phyloP scores from a whole-genome alignment of 2,113 vertebrate species.

The Orcinus orca region DNA sequence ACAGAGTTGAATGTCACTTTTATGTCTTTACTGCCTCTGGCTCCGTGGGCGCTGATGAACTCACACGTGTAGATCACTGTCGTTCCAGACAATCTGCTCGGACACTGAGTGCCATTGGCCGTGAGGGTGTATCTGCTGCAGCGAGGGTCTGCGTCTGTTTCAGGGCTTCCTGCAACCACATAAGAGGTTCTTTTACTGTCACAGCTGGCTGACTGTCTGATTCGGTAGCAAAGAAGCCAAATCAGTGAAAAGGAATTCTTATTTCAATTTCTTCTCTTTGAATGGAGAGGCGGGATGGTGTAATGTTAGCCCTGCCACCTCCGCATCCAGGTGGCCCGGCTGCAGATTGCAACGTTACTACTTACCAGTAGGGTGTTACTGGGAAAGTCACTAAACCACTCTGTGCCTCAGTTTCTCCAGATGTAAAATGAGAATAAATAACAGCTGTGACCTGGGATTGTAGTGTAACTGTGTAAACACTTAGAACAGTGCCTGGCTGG shows the following conservation, averaged over 20 bases:
- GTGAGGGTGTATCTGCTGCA: conserved; percentile 76
- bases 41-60: conserved; percentile 73
- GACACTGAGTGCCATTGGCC: conserved; percentile 58
- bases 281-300: neutral
- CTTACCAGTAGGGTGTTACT: neutral
- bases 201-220: neutral
- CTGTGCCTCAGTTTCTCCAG: neutral
- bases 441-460: neutral
- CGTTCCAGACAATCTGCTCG: conserved; percentile 41
- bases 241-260: neutral
- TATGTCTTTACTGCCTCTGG: conserved; percentile 62
- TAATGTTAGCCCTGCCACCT: neutral
- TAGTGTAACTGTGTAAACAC: neutral
- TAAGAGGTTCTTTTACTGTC: neutral
- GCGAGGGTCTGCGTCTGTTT: neutral
- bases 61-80: conserved; percentile 76
- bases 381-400: neutral
- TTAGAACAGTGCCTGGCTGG: neutral
- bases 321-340: neutral
- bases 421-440: neutral
- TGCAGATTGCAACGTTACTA: neutral
- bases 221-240: neutral
- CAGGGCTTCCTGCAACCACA: conserved; percentile 76
- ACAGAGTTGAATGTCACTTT: conserved; percentile 70
- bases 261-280: neutral